Conservation (phyloP, 2,113 vertebrate species). For the Cyprinodon brontotheroides region DNA sequence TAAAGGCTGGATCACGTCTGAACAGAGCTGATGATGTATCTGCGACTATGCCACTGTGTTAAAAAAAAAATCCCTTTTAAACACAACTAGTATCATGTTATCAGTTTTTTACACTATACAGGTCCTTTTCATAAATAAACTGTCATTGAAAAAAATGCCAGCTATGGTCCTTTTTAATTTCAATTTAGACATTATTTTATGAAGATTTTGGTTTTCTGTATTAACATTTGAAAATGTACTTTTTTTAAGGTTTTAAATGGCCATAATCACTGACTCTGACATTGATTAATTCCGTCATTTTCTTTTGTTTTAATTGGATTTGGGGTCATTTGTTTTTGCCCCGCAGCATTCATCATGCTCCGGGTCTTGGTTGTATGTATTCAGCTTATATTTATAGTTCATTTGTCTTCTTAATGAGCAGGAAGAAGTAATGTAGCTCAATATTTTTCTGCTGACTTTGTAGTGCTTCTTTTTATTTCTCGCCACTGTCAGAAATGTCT, state of each 20-base stretch:
- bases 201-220: background rate
- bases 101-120: background rate
- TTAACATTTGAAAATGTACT: slow-evolving; percentile 51
- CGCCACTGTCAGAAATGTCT: no score
- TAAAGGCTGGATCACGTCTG: slow-evolving; percentile 52
- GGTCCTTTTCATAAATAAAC: background rate
- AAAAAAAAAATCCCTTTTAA: background rate
- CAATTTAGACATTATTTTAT: background rate
- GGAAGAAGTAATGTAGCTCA: slow-evolving; percentile 40
- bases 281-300: slow-evolving; percentile 85
- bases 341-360: slow-evolving; percentile 62
- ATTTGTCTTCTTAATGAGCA: slow-evolving; percentile 72
- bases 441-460: background rate
- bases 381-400: slow-evolving; percentile 45
- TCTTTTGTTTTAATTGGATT: slow-evolving; percentile 84
- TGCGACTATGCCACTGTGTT: background rate
- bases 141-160: background rate
- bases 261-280: slow-evolving; percentile 78
- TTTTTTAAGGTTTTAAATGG: slow-evolving; percentile 76
- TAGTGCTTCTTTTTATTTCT: background rate
- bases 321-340: slow-evolving; percentile 79
- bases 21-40: background rate
- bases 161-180: no score
- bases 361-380: slow-evolving; percentile 17
- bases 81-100: background rate